phyloP scores from a whole-genome alignment of 2,888 invertebrate genomes.

The Exocentrus adspersus region DNA sequence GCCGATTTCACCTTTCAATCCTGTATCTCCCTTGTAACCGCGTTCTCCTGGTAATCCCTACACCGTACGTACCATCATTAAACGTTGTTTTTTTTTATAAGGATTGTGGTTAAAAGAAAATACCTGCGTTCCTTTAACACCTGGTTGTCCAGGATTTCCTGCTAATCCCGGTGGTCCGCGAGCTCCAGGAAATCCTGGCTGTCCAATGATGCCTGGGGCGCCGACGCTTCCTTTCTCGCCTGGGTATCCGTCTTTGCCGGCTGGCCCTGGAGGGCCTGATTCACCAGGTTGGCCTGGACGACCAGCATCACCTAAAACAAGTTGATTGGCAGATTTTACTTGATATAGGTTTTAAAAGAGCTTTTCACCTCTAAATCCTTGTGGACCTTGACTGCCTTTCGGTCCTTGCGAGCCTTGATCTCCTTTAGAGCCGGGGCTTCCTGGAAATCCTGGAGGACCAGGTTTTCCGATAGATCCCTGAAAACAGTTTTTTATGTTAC shows the following conservation, averaged over 20 bases:
- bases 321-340: neutral
- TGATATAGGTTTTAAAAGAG: too few species aligned
- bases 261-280: constrained; percentile 75
- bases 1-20: constrained; percentile 81
- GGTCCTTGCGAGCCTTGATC: constrained; percentile 79
- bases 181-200: constrained; percentile 85
- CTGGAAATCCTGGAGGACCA: constrained; percentile 87
- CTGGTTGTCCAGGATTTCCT: constrained; percentile 79
- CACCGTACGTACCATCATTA: constrained; percentile 25
- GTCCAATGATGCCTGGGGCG: constrained; percentile 75
- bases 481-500: constrained; percentile 39
- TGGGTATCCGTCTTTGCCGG: constrained; percentile 83
- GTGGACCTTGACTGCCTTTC: constrained; percentile 83
- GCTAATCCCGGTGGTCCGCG: constrained; percentile 79
- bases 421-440: constrained; percentile 82
- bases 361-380: constrained; percentile 74
- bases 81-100: neutral
- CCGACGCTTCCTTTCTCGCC: constrained; percentile 86
- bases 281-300: constrained; percentile 82
- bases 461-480: constrained; percentile 84
- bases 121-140: constrained; percentile 80
- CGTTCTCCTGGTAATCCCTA: constrained; percentile 82
- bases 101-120: constrained; percentile 43
- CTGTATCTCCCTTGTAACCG: constrained; percentile 82
- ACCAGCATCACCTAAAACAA: constrained; percentile 70